Evolutionary conservation across 2,888 invertebrate species (phyloP), one percentile per base, ranked within the genome.

Genomic region (Thereva nobilitata): DNA sequence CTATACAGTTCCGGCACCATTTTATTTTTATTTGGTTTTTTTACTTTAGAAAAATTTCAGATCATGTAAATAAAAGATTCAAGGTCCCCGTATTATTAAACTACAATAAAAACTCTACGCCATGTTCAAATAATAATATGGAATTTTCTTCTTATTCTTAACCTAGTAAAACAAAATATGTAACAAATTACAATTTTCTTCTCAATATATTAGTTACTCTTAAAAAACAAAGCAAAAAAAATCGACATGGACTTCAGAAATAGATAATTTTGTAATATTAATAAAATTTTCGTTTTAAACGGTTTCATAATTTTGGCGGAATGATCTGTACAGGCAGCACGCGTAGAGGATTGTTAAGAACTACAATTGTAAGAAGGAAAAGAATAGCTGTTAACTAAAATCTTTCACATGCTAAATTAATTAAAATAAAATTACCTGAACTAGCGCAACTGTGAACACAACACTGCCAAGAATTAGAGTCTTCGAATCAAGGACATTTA

Each of bases 391-490:
- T 61, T 61, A 61, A 50, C 10, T 61, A 23, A 41, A 12, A 9
- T 40, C 10, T 6, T 40, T 12, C 23, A 34, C 61, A 61, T 61
- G 61, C 61, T 23, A 61, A 8, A 10, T 37, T 50, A 40, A 37
- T 7, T 12, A 40, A 8, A 59, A 37, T 23, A 4, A 50, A 57
- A 42, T 80, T 80, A 95, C 95, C 90, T 97, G 95, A 70, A 95
- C 86, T 69, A 90, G 83, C 68, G 94, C 94, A 53, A 97, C 88
- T 10, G 91, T 91, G 64, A 94, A 84, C 3, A 92, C 94, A 6
- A 93, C 90, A 2, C 90, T 91, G 9, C 92, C 94, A 67, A 97
- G 85, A 66, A 90, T 83, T 45, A 89, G 79, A 1, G 90, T 89
- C 72, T 93, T 91, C 38, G 86, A 84, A 72, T 89, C 85, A 70